A percentile compares a stretch with the other conserved stretches of the same genome.
phyloP scores from a whole-genome alignment of 2,888 invertebrate species.

The Eupithecia abbreviata region DNA sequence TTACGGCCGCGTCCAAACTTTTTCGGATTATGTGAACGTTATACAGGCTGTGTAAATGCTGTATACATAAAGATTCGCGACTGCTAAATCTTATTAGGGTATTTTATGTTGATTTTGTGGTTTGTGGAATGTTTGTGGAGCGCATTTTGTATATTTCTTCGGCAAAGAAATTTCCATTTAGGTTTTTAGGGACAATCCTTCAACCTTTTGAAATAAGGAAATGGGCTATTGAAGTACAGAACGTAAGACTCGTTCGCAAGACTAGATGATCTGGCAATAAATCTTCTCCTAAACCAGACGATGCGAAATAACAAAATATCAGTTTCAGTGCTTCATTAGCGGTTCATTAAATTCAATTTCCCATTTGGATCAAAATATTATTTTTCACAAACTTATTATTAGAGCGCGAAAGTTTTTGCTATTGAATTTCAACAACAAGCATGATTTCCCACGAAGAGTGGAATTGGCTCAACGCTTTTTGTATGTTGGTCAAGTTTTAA shows the following conservation, averaged over 20 bases:
- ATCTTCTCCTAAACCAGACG: background rate
- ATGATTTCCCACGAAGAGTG: background rate
- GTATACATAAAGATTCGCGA: constrained; percentile 2
- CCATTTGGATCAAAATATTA: constrained; percentile 48
- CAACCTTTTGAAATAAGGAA: background rate
- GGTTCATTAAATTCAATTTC: constrained; percentile 50
- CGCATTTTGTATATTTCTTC: background rate
- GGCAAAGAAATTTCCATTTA: background rate
- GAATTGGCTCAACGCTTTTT: background rate
- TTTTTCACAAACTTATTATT: constrained; percentile 51
- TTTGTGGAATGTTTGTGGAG: background rate
- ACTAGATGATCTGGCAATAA: background rate
- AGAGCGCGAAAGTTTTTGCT: constrained; percentile 21
- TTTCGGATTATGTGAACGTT: constrained; percentile 27
- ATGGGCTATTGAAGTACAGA: background rate
- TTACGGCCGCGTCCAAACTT: constrained; percentile 27
- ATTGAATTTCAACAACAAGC: background rate
- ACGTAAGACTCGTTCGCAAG: background rate
- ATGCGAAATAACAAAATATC: constrained; percentile 32
- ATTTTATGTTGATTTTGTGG: constrained; percentile 2
- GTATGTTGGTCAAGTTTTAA: background rate
- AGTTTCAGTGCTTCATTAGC: constrained; percentile 28
- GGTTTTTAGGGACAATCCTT: background rate
- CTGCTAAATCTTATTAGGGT: constrained; percentile 19
- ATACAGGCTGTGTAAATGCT: constrained; percentile 5